Evolutionary conservation across 2,113 vertebrate species (phyloP), one percentile per base, ranked within the genome.

Genomic region (Terrapene triunguis): DNA sequence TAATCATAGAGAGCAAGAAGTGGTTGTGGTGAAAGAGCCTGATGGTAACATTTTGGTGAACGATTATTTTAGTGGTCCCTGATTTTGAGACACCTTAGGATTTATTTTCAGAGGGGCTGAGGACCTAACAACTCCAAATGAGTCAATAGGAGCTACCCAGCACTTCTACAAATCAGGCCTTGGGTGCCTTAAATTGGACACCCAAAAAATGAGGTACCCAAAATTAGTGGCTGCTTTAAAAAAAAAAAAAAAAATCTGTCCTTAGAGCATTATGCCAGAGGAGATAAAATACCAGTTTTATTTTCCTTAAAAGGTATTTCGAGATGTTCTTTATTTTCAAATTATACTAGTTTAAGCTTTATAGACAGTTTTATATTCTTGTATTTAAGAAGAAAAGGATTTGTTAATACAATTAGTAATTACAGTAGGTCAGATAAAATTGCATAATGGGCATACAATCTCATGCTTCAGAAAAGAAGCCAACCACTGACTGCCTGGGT

Each of bases 11-110:
- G 96, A 98, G 50, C 98, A 96, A 92, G 98, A 99, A 74, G 98
- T 99, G 81, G 98, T 99, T 80, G 94, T 98, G 92, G 98, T 99
- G 92, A 99, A 99, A 98, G 98, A 98, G 86, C 98, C 99, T 93
- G 99, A 99, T 95, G 99, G 99, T 99, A 98, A 96, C 5, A 2
- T 87, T 88, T 65, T 44, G 95, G 59, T 84, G 84, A 87, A 57
- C 44, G 80, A 91, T 79, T 5, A n/a, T 59, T 97, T 93, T 96
- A 74, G 53, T 86, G 50, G 69, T 89, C 69, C 29, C 9, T 54
- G 59, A 51, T 81, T 88, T 53, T 54, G 92, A 91, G 81, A 85
- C 2, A 47, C 50, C 38, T 44, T 44, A 44, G 24, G 72, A 44
- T 22, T 74, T 10, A 24, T 44, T 76, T 42, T 44, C 38, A 76